Percentiles rank a stretch among this genome's conserved stretches.
These are phyloP conservation scores for Gonatopus flavifemur DNA, from an alignment of 1,140 invertebrate species.

Conservation along the genomic window DNA sequence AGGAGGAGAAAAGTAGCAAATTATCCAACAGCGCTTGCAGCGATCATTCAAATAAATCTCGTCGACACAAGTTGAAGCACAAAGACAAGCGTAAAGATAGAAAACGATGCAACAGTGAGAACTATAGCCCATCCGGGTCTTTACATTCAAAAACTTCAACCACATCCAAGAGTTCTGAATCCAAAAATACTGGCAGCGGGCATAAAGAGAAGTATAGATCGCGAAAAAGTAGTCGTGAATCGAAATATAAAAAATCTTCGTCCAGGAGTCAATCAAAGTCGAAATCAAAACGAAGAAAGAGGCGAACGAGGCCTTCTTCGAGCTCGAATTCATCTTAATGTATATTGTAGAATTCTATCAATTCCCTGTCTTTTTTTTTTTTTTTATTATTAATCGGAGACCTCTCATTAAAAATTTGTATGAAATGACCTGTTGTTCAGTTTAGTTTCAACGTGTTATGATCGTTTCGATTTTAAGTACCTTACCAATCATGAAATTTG, in stretches of 20 bases:
- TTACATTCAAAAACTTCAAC: constrained; percentile 14
- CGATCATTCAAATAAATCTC: constrained; percentile 22
- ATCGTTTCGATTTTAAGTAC: too few relatives aligned
- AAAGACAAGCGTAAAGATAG: constrained; percentile 26
- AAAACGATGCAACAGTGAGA: constrained; percentile 17
- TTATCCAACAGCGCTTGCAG: constrained; percentile 24
- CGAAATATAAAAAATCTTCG: constrained; percentile 24
- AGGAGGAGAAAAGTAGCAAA: constrained; percentile 13
- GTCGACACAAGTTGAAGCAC: constrained; percentile 25
- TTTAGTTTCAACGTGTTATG: too few relatives aligned
- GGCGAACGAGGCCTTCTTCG: constrained; percentile 16
- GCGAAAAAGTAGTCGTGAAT: constrained; percentile 25
- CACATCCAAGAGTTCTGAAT: constrained; percentile 36
- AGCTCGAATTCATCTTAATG: constrained; percentile 13
- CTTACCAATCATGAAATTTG: too few relatives aligned
- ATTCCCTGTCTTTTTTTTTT: too few relatives aligned
- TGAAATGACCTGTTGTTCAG: too few relatives aligned
- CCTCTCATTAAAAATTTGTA: too few relatives aligned
- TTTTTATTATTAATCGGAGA: too few relatives aligned
- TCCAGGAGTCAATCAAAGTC: constrained; percentile 28
- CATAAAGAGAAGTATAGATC: constrained; percentile 19
- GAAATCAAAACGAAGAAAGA: constrained; percentile 21
- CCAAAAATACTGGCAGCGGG: constrained; percentile 17
- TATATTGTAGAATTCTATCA: too few relatives aligned
- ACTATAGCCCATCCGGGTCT: constrained; percentile 15